These are phyloP conservation scores for Nerophis ophidion DNA, from an alignment of 2,113 vertebrate species.

Conservation along the genomic window DNA sequence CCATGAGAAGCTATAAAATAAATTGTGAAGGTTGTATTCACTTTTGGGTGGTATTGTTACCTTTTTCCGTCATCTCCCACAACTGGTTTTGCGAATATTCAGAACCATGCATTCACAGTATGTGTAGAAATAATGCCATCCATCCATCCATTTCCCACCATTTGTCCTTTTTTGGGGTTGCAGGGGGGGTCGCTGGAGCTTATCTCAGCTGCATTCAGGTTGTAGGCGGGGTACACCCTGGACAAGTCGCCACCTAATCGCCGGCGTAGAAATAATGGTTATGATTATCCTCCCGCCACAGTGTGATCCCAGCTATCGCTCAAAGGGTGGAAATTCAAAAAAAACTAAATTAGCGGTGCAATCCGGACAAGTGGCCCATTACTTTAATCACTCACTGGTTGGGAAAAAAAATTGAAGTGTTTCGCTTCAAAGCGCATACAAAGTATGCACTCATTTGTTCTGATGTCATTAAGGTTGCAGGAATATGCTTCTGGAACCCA, in stretches of 20 bases:
- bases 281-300: neutral
- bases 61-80: neutral
- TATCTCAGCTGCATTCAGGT: too few relatives aligned
- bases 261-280: neutral
- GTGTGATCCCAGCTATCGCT: neutral
- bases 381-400: neutral
- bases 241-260: too few relatives aligned
- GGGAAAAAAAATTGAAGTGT: neutral
- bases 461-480: neutral
- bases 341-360: neutral
- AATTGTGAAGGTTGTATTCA: too few relatives aligned
- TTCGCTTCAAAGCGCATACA: neutral
- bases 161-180: too few relatives aligned
- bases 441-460: too few relatives aligned
- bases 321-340: neutral
- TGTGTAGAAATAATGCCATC: neutral
- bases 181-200: too few relatives aligned
- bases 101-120: neutral
- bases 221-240: too few relatives aligned
- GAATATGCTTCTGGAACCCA: neutral
- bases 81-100: slow-evolving; percentile 14
- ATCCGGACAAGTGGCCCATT: neutral
- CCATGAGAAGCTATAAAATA: too few relatives aligned
- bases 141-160: too few relatives aligned
- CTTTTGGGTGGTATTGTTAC: neutral